phyloP scores from a whole-genome alignment of 2,888 invertebrate genomes.

The Idaea straminata region DNA sequence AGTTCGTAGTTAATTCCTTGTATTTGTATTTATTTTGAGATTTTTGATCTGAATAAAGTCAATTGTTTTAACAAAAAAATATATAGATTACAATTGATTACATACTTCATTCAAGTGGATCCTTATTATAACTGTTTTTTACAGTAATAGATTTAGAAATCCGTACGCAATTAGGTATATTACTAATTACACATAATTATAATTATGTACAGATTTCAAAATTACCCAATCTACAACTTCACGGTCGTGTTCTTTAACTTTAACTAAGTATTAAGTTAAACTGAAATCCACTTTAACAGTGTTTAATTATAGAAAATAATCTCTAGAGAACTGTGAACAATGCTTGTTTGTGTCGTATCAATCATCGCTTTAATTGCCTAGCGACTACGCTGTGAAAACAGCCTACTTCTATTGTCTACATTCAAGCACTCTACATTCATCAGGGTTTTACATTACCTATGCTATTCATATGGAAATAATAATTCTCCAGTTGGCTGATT shows the following conservation, averaged over 20 bases:
- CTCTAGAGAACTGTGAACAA: background rate
- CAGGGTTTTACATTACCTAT: background rate
- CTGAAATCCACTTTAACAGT: background rate
- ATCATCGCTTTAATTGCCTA: slow-evolving; percentile 3
- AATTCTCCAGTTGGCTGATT: too few species aligned
- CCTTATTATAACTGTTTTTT: background rate
- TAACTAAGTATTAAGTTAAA: background rate
- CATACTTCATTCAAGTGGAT: too few species aligned
- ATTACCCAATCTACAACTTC: background rate
- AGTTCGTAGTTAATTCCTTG: too few species aligned
- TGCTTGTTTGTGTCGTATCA: background rate
- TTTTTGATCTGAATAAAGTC: too few species aligned
- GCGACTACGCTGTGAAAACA: background rate
- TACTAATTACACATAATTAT: too few species aligned
- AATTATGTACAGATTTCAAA: background rate
- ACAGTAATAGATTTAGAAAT: background rate
- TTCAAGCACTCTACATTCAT: background rate
- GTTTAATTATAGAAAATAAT: background rate
- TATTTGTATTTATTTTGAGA: too few species aligned
- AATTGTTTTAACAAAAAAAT: too few species aligned
- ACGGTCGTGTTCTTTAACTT: background rate
- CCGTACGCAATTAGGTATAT: background rate
- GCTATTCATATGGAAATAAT: too few species aligned
- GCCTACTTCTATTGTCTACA: background rate
- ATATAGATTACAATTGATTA: too few species aligned